Conservation (phyloP, 2,888 invertebrate genomes). For the Oxytorus armatus region DNA sequence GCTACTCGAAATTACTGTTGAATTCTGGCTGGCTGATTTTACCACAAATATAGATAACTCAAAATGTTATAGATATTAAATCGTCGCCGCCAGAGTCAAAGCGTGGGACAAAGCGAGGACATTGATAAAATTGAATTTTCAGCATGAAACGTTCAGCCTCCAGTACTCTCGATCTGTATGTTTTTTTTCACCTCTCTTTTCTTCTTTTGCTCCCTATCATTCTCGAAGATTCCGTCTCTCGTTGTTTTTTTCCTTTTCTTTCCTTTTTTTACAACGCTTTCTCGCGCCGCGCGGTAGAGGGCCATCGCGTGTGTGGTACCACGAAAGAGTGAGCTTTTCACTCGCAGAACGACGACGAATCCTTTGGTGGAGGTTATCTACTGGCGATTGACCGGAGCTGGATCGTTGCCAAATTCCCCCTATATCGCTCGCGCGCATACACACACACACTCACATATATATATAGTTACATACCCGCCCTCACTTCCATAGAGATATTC, state of each 20-base stretch:
- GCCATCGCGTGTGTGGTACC: conserved; percentile 27
- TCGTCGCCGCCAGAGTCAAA: not conserved
- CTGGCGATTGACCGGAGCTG: conserved; percentile 78
- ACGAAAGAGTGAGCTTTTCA: conserved; percentile 67
- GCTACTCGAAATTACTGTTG: not conserved
- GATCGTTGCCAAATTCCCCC: conserved; percentile 74
- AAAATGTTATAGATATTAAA: not conserved
- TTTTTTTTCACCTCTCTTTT: conserved; percentile 25
- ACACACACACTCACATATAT: not conserved
- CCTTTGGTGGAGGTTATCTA: conserved; percentile 74
- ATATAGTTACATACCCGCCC: conserved; percentile 15
- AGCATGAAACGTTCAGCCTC: conserved; percentile 36
- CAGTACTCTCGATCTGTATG: conserved; percentile 17
- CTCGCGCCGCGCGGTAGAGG: not conserved
- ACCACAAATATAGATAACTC: not conserved
- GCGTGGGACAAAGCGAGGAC: not conserved
- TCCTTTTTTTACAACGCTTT: conserved; percentile 28
- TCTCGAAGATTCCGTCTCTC: conserved; percentile 31
- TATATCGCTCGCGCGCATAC: conserved; percentile 68
- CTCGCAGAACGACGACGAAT: conserved; percentile 63
- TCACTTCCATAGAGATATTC: not conserved
- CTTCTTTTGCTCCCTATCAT: conserved; percentile 21
- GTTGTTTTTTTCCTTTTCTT: conserved; percentile 21
- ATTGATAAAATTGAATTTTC: conserved; percentile 49
- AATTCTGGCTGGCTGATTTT: not conserved